Evolutionary conservation across 92 coral and sea anemone species (phyloP), one percentile per base, ranked within the genome.

Genomic region (Nematostella vectensis): DNA sequence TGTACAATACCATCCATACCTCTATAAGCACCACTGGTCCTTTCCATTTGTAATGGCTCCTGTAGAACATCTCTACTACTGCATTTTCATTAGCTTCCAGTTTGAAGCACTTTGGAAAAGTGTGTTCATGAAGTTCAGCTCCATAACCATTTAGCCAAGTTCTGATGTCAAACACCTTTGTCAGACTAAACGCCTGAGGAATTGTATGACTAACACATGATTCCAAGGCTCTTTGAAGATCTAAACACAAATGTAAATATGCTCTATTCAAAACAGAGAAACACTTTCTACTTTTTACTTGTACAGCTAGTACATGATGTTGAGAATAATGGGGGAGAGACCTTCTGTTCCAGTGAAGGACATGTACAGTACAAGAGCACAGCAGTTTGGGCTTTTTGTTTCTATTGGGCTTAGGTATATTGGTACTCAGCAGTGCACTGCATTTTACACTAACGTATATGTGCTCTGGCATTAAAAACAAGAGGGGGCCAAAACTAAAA

Each of bases 21-120:
- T 55, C 48, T 29, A 56, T 22, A 3, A 63, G 29, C 16, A n/a
- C 47, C 19, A 70, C 30, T 0, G 78, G 78, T 25, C 69, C 73
- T 36, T 45, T 33, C 74, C 78, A 77, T 33, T 70, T 23, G 17
- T 70, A 59, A 22, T 69, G 71, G 64, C 83, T 69, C 77, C 78
- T 42, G 12, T 77, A 77, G 17, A 2, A 63, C 78, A 77, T 77
- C 1, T 31, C 69, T 3, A 59, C 78, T 20, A 68, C 48, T 3
- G 66, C 72, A 55, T 13, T 27, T 0, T 40, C 78, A 43, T 77
- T 47, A 11, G 25, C 0, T 24, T 37, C 57, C 50, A 77, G 68
- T 36, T 70, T 77, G 31, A 77, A 77, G 53, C 78, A 69, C 57
- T 63, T 64, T 10, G 83, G 78, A 4, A 54, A 37, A 19, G 69